Evolutionary conservation across 2,113 vertebrate species (phyloP).

Genomic region (Crotalus tigris): DNA sequence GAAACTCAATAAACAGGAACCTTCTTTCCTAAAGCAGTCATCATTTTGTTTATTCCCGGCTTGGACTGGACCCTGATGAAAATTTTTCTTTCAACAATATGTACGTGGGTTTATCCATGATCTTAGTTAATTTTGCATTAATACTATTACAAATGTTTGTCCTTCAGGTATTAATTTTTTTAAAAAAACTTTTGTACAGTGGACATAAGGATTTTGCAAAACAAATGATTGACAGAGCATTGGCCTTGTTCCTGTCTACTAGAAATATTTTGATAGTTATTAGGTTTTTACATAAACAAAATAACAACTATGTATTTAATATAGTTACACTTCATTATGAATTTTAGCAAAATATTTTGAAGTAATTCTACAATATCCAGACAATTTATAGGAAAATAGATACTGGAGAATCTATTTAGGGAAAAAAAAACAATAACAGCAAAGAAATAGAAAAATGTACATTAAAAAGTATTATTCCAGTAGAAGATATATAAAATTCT

Average conservation of each 20-base stretch:
- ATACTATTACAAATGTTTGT: neutral
- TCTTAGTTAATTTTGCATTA: neutral
- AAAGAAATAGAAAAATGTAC: neutral
- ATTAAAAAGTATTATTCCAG: neutral
- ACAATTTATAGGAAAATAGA: neutral
- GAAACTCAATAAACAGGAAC: too few relatives aligned
- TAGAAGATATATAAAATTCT: neutral
- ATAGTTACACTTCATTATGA: neutral
- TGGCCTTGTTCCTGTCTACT: neutral
- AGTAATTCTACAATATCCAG: neutral
- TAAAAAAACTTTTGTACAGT: neutral
- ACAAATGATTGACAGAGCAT: neutral
- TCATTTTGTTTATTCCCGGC: too few relatives aligned
- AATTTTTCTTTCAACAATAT: too few relatives aligned
- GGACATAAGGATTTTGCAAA: neutral
- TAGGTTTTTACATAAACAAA: neutral
- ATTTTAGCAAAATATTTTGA: neutral
- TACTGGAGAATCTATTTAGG: neutral
- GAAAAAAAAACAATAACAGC: neutral
- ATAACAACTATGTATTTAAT: neutral
- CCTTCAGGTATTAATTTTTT: neutral
- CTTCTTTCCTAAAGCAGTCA: too few relatives aligned
- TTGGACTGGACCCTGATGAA: too few relatives aligned
- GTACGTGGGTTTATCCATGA: neutral
- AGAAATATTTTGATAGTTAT: neutral